Evolutionary conservation across 2,113 vertebrate species (phyloP).

Genomic region (Trogon surrucura): DNA sequence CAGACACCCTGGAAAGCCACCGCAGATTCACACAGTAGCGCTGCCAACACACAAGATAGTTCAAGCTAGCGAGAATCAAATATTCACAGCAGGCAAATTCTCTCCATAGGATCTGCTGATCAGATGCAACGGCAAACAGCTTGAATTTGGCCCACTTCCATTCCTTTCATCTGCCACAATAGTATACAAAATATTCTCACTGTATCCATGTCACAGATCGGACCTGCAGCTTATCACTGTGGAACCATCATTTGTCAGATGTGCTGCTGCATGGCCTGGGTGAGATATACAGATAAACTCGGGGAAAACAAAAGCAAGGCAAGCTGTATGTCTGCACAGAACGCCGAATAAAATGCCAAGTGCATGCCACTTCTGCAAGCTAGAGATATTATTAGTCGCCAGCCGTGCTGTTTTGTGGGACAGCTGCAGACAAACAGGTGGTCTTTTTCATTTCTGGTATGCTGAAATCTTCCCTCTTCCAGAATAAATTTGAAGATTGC

Average conservation of each 20-base stretch:
- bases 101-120: slow-evolving; percentile 70
- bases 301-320: slow-evolving; percentile 54
- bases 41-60: slow-evolving; percentile 10
- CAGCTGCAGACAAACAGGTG: slow-evolving; percentile 60
- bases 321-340: neutral
- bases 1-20: slow-evolving; percentile 57
- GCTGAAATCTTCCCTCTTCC: slow-evolving; percentile 25
- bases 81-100: slow-evolving; percentile 70
- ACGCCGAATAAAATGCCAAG: neutral
- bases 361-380: neutral
- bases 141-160: slow-evolving; percentile 44
- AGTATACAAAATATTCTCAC: slow-evolving; percentile 42
- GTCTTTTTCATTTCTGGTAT: slow-evolving; percentile 25
- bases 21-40: neutral
- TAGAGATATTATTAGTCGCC: slow-evolving; percentile 38
- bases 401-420: neutral
- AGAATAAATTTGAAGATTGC: neutral
- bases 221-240: slow-evolving; percentile 27
- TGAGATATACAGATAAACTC: slow-evolving; percentile 56
- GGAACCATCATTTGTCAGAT: slow-evolving; percentile 37
- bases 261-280: neutral
- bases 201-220: neutral
- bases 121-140: slow-evolving; percentile 53
- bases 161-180: slow-evolving; percentile 20
- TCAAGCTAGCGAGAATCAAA: slow-evolving; percentile 33